Base-by-base conservation (phyloP, 2,797 vertebrate genomes). In the Vireo griseus region DNA sequence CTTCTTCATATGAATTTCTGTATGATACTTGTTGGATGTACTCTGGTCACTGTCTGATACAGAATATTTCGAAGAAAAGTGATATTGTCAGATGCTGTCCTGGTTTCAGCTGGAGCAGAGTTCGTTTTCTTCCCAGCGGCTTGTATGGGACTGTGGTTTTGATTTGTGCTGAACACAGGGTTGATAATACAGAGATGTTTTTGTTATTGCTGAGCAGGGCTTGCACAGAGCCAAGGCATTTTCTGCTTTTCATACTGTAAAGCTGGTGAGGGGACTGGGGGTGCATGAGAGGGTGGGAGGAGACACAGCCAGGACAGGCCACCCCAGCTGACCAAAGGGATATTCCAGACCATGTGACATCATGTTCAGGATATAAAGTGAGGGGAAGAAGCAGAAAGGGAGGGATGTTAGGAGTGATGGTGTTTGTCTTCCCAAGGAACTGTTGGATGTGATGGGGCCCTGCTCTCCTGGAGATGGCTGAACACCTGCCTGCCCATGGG, bases 201-300 rank as follows among this genome's bases (percentile, higher is more conserved):
- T 10, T 50, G 31, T 31, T 58, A 15, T 0, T 37, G 25, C 68
- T 74, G 45, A 40, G 10, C 17, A 26, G 54, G 8, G 19, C 15
- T 68, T 42, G 2, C 26, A 44, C 31, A n/a, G 18, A 44, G 19
- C 35, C 40, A 54, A 81, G 16, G 25, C 35, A 25, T 61, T 61
- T 37, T 48, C 40, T 88, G 69, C 16, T 16, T 39, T 82, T n/a
- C 1, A 0, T 25, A 1, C 48, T 55, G 62, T 2, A 1, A 0
- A 1, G 1, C 42, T 62, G 62, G 13, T 13, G 11, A 16, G 54
- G 39, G 20, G n/a, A 12, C 26, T 47, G 68, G 21, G 39, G 14
- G 1, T 52, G 5, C 17, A 5, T 8, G 15, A 7, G 47, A 54
- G 40, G 18, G 4, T 67, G 76, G 4, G 47, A 5, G 25, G 47